These are phyloP conservation scores for Erethizon dorsatum DNA, from an alignment of 2,797 vertebrate species.

Conservation along the genomic window DNA sequence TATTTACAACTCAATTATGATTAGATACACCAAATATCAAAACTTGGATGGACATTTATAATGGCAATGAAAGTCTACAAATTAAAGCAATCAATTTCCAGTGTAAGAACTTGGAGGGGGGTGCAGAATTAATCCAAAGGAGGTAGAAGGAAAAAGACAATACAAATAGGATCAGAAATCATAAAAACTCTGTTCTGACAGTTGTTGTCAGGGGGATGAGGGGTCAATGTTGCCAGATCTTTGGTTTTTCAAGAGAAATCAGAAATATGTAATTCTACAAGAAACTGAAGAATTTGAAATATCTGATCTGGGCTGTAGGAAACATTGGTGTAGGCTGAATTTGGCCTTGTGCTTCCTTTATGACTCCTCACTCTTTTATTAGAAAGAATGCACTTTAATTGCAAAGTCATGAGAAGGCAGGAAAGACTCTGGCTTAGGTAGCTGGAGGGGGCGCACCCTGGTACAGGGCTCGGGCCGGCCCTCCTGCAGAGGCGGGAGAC, in stretches of 20 bases:
- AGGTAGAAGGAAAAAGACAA: not conserved
- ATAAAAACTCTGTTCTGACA: not conserved
- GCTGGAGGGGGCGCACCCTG: not conserved
- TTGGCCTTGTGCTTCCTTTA: not conserved
- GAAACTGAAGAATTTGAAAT: not conserved
- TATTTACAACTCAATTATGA: not conserved
- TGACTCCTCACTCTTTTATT: not conserved
- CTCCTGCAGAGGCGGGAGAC: not conserved
- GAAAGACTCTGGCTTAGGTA: not conserved
- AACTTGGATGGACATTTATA: slow-evolving; percentile 50
- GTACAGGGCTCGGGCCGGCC: not conserved
- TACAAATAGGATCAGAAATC: not conserved
- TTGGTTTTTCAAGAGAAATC: not conserved
- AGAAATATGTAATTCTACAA: slow-evolving; percentile 10
- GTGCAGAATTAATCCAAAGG: not conserved
- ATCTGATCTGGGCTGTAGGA: not conserved
- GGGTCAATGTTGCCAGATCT: not conserved
- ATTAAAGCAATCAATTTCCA: slow-evolving; percentile 40
- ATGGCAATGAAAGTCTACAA: not conserved
- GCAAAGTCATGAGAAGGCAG: not conserved
- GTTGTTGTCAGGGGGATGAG: not conserved
- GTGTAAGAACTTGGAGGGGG: not conserved
- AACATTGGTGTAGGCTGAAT: not conserved
- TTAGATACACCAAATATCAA: slow-evolving; percentile 39
- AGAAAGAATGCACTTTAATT: not conserved